Evolutionary conservation across 2,888 invertebrate species (phyloP).

Genomic region (Caenorhabditis doughertyi): DNA sequence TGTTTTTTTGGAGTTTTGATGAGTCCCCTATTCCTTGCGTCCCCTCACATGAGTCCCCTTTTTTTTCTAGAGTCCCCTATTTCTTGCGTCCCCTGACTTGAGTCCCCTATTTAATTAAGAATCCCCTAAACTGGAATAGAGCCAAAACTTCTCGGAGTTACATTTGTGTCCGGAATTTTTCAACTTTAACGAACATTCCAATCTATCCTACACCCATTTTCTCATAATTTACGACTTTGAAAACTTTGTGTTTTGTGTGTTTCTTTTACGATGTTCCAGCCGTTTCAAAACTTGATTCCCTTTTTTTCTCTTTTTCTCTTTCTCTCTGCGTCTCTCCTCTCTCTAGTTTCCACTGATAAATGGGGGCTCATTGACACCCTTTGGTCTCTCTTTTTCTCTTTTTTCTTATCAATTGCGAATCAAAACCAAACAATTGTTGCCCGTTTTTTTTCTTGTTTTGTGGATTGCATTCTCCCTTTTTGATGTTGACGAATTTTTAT

Average conservation of each 20-base stretch:
- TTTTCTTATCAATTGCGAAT: slow-evolving; percentile 31
- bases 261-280: slow-evolving; percentile 31
- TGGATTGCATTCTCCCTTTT: not conserved
- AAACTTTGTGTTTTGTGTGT: not conserved
- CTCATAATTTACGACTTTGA: slow-evolving; percentile 17
- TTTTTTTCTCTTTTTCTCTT: not conserved
- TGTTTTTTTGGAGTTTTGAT: too few species aligned
- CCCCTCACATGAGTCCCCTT: too few species aligned
- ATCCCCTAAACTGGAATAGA: too few species aligned
- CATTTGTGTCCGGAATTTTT: not conserved
- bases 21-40: too few species aligned
- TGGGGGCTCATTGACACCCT: slow-evolving; percentile 45
- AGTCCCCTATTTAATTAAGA: too few species aligned
- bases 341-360: slow-evolving; percentile 28
- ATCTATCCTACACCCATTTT: not conserved
- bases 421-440: slow-evolving; percentile 22
- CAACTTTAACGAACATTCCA: not conserved
- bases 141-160: too few species aligned
- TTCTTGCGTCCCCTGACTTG: too few species aligned
- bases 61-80: too few species aligned
- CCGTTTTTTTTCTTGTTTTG: slow-evolving; percentile 10
- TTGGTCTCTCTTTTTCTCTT: not conserved
- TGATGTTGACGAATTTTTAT: slow-evolving; percentile 3
- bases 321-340: not conserved
- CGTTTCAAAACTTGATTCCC: slow-evolving; percentile 18